Evolutionary conservation across 2,113 vertebrate genomes (phyloP).

Genomic region (Cyprinodon brontotheroides): DNA sequence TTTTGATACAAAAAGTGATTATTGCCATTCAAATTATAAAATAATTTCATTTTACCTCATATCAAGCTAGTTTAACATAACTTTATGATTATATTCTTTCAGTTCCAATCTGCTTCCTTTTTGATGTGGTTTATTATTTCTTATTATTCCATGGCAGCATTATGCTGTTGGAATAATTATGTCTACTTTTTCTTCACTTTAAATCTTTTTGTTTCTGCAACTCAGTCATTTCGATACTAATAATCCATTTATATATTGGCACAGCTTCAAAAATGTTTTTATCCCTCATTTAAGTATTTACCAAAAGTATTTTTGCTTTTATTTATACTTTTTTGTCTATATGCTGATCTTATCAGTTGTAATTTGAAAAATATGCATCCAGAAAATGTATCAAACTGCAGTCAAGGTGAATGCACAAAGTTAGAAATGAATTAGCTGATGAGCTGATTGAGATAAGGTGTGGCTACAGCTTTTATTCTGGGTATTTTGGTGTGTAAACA

Average conservation of each 20-base stretch:
- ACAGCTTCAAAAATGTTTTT: neutral
- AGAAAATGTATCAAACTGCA: neutral
- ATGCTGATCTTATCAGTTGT: neutral
- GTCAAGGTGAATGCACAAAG: neutral
- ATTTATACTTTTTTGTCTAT: neutral
- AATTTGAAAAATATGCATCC: neutral
- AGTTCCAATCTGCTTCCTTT: too few relatives aligned
- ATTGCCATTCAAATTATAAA: neutral
- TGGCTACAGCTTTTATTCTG: neutral
- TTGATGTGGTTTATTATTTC: neutral
- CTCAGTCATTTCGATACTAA: neutral
- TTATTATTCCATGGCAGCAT: neutral
- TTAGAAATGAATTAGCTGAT: neutral
- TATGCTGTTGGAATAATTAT: neutral
- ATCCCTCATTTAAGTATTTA: too few relatives aligned
- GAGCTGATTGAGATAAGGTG: neutral
- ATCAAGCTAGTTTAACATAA: neutral
- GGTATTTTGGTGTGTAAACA: neutral
- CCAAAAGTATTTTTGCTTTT: neutral
- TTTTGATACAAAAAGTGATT: too few relatives aligned
- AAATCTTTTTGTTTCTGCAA: neutral
- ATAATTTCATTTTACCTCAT: neutral
- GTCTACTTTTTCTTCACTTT: neutral
- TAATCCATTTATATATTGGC: neutral
- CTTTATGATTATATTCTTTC: neutral